A percentile compares a stretch with the other conserved stretches of the same genome.
phyloP scores from a whole-genome alignment of 2,797 vertebrate species.

The Gymnocypris eckloni region DNA sequence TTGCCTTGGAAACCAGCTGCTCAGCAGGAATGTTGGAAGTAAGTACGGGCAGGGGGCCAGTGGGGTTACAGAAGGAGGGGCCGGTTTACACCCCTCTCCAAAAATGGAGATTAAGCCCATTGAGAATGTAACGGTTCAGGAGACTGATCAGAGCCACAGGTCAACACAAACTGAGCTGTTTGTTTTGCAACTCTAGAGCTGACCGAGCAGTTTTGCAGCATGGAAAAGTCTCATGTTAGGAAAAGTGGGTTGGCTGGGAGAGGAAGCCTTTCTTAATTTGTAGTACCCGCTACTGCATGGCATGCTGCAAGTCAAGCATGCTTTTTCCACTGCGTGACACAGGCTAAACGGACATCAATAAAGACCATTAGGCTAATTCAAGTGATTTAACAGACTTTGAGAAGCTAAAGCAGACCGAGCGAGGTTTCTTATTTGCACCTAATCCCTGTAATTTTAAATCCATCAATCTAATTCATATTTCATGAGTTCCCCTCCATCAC shows the following conservation, averaged over 20 bases:
- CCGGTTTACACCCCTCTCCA: slow-evolving; percentile 15
- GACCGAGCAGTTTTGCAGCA: slow-evolving; percentile 42
- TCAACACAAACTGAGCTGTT: slow-evolving; percentile 53
- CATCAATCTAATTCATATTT: slow-evolving; percentile 57
- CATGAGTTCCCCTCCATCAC: slow-evolving; percentile 48
- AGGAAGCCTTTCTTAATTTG: slow-evolving; percentile 51
- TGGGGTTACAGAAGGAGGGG: not conserved
- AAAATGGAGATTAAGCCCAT: slow-evolving; percentile 51
- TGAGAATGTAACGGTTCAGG: slow-evolving; percentile 51
- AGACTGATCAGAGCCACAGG: slow-evolving; percentile 41
- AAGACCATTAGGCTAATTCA: slow-evolving; percentile 63
- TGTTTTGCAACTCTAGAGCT: slow-evolving; percentile 48
- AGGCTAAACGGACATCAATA: slow-evolving; percentile 64
- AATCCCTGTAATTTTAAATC: slow-evolving; percentile 65
- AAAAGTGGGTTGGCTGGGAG: slow-evolving; percentile 47
- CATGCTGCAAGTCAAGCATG: slow-evolving; percentile 58
- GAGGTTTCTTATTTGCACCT: slow-evolving; percentile 67
- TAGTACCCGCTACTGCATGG: slow-evolving; percentile 45
- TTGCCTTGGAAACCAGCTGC: slow-evolving; percentile 63
- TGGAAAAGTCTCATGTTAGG: slow-evolving; percentile 27
- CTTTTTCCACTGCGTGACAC: slow-evolving; percentile 57
- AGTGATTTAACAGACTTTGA: slow-evolving; percentile 45
- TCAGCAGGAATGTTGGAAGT: slow-evolving; percentile 57
- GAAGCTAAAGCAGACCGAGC: slow-evolving; percentile 48
- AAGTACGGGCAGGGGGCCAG: not conserved